Percentiles rank a stretch among this genome's conserved stretches.
These are phyloP conservation scores for Lampris incognitus DNA, from an alignment of 2,113 vertebrate species.

Conservation along the genomic window DNA sequence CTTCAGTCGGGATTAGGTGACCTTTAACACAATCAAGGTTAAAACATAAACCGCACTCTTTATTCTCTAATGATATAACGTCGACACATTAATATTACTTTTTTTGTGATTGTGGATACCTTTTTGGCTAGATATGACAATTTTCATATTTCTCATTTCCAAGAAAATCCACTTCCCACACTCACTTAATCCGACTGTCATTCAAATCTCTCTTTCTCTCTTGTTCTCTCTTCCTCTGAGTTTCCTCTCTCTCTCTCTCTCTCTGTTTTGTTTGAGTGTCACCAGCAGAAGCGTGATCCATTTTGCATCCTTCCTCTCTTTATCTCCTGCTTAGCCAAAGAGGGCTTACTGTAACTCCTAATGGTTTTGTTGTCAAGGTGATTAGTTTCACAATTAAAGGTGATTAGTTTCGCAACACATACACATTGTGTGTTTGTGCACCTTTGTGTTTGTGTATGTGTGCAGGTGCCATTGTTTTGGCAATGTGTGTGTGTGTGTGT, in stretches of 20 bases:
- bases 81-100: too few relatives aligned
- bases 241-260: conserved; percentile 68
- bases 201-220: conserved; percentile 41
- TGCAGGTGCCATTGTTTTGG: too few relatives aligned
- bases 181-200: not conserved
- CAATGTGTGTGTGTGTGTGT: not conserved
- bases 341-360: conserved; percentile 69
- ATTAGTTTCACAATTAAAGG: conserved; percentile 80
- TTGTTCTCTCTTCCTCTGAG: not conserved
- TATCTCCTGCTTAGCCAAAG: conserved; percentile 83
- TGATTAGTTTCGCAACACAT: conserved; percentile 89
- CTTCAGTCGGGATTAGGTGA: too few relatives aligned
- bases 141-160: not conserved
- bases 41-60: too few relatives aligned
- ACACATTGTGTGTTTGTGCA: conserved; percentile 82
- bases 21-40: too few relatives aligned
- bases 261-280: conserved; percentile 68
- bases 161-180: not conserved
- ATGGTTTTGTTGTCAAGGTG: conserved; percentile 87
- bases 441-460: not conserved
- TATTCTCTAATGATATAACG: too few relatives aligned
- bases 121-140: not conserved
- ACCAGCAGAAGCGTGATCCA: conserved; percentile 65
- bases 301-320: conserved; percentile 37
- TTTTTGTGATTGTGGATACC: not conserved